phyloP scores from a whole-genome alignment of 2,113 vertebrate species.

The Pleuronectes platessa region DNA sequence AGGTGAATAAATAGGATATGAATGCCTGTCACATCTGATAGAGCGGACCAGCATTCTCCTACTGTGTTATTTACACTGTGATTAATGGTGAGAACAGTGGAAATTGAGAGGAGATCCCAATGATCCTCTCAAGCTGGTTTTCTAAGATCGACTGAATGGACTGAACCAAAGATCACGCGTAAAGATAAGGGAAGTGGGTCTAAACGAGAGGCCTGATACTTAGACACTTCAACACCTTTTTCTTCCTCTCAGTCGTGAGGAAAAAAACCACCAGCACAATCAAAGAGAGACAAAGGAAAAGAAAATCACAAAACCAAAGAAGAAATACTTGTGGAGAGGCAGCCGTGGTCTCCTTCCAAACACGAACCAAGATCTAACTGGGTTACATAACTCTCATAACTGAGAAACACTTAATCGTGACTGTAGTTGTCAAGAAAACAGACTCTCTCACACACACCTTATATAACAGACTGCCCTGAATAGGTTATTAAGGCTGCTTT shows the following conservation, averaged over 20 bases:
- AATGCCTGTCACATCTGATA: too few species aligned
- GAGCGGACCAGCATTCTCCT: background rate
- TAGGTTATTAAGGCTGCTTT: slow-evolving; percentile 60
- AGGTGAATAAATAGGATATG: too few species aligned
- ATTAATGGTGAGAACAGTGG: background rate
- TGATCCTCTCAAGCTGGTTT: background rate
- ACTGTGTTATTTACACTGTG: background rate
- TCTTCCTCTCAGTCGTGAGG: background rate
- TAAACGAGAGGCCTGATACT: background rate
- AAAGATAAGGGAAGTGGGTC: too few species aligned
- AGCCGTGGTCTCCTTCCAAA: slow-evolving; percentile 6
- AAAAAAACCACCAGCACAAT: too few species aligned
- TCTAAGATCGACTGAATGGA: background rate
- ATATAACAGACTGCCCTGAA: slow-evolving; percentile 57
- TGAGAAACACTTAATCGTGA: background rate
- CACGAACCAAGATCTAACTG: slow-evolving; percentile 13
- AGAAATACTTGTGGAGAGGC: slow-evolving; percentile 11
- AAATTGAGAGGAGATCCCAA: background rate
- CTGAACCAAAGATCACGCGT: background rate
- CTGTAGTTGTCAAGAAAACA: background rate
- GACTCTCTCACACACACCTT: slow-evolving; percentile 23
- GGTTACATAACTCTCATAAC: slow-evolving; percentile 21
- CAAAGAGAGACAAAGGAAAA: background rate
- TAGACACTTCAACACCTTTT: background rate
- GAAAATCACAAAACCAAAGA: slow-evolving; percentile 1